Evolutionary conservation across 2,113 vertebrate species (phyloP), one percentile per base, ranked within the genome.

Genomic region (Rhipidura dahli): DNA sequence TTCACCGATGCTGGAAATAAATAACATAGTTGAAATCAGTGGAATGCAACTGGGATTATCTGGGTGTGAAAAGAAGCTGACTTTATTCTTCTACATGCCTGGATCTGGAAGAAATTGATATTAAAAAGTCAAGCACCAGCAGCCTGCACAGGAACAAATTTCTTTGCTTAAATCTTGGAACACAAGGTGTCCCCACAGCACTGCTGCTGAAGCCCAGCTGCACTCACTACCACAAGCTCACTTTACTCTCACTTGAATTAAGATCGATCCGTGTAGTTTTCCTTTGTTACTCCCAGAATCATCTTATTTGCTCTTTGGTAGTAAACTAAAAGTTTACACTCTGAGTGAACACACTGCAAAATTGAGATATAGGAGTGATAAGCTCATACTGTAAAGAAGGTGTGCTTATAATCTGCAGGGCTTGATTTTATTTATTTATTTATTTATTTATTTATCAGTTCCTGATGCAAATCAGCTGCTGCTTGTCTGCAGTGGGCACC

Each of bases 141-240:
- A 51, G 53, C 16, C 42, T 33, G 31, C 16, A 35, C 21, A 49
- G 45, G 27, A 85, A 11, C 5, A 11, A 20, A n/a, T 24, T 69
- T 51, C 31, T 76, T 60, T 31, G 15, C 39, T 91, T 61, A 65
- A 91, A 50, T 28, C 56, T 78, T 26, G 16, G 65, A 90, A 97
- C 98, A 95, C 97, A 85, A 98, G 98, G 89, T 97, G 98, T 92
- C 96, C 90, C 96, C 95, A 93, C 88, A 26, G 75, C 86, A 96
- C 97, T 94, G 49, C 15, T 7, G 9, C 94, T 96, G 11, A 83
- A 81, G 51, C 44, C 30, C 6, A 24, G 44, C 7, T 66, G 15
- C 13, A 3, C 20, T 56, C 44, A 1, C 45, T 71, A 39, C 69
- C 20, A 28, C 49, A 53, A 30, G 50, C 56, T 86, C 68, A 56